These are phyloP conservation scores for Drosophila arawakana DNA, from an alignment of 1,140 invertebrate genomes.

Conservation along the genomic window DNA sequence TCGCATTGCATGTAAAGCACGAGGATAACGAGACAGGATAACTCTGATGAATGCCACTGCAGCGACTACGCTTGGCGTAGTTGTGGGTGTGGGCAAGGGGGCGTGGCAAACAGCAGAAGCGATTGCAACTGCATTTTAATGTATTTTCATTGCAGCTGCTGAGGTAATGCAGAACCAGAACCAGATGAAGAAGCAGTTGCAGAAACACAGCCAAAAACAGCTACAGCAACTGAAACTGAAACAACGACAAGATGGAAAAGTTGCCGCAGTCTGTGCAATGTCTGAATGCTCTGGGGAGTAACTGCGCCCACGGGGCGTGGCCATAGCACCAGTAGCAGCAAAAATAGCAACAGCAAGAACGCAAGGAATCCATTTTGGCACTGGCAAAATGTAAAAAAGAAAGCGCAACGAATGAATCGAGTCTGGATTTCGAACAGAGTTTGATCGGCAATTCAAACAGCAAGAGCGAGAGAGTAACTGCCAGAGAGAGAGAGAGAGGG, in stretches of 20 bases:
- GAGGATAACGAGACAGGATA: slow-evolving; percentile 71
- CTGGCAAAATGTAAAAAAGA: slow-evolving; percentile 14
- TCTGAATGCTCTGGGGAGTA: slow-evolving; percentile 1
- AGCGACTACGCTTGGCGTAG: neutral
- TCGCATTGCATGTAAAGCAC: slow-evolving; percentile 59
- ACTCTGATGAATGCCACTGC: slow-evolving; percentile 69
- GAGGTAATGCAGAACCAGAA: slow-evolving; percentile 1
- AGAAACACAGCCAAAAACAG: neutral
- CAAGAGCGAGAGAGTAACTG: slow-evolving; percentile 40
- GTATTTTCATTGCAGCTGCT: slow-evolving; percentile 53
- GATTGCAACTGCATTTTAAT: slow-evolving; percentile 75
- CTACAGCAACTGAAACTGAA: slow-evolving; percentile 3
- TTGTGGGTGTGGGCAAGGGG: slow-evolving; percentile 14
- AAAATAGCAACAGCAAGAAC: slow-evolving; percentile 1
- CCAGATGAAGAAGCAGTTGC: neutral
- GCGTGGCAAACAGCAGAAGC: slow-evolving; percentile 33
- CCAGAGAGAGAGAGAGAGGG: neutral
- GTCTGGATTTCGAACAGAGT: neutral
- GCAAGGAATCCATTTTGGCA: slow-evolving; percentile 56
- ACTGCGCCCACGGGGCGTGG: slow-evolving; percentile 35
- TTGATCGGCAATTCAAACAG: slow-evolving; percentile 29
- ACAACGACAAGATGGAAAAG: slow-evolving; percentile 19
- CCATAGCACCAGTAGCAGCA: slow-evolving; percentile 21
- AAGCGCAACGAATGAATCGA: slow-evolving; percentile 18
- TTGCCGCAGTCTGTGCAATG: slow-evolving; percentile 8